A percentile compares a stretch with the other conserved stretches of the same genome.
phyloP scores from a whole-genome alignment of 1,140 invertebrate species.

The Drosophila sp. region DNA sequence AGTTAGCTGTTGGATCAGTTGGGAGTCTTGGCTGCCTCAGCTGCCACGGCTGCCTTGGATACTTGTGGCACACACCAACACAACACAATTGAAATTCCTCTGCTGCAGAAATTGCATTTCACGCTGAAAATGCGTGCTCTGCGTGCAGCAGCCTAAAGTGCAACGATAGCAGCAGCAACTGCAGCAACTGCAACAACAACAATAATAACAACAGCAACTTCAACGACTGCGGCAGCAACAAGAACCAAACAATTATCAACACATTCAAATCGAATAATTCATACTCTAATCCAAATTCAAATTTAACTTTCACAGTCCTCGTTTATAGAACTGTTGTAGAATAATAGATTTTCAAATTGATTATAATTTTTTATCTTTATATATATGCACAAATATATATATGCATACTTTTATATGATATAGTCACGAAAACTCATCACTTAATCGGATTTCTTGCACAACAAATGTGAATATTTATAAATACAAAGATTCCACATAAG shows the following conservation, averaged over 20 bases:
- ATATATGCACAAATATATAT: too few species aligned
- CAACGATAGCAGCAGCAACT: slow-evolving; percentile 47
- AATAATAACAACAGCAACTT: slow-evolving; percentile 8
- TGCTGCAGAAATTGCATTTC: slow-evolving; percentile 84
- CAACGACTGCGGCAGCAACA: slow-evolving; percentile 19
- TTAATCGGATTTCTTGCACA: too few species aligned
- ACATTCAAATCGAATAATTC: neutral
- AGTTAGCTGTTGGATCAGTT: slow-evolving; percentile 8
- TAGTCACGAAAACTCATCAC: too few species aligned
- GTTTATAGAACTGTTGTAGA: too few species aligned
- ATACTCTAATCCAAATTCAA: too few species aligned
- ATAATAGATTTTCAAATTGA: too few species aligned
- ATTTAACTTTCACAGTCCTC: too few species aligned
- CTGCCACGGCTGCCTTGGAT: neutral
- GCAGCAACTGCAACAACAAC: slow-evolving; percentile 40
- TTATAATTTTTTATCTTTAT: too few species aligned
- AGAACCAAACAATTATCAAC: neutral
- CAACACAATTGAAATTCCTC: slow-evolving; percentile 84
- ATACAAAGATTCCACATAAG: too few species aligned
- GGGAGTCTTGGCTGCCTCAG: slow-evolving; percentile 17
- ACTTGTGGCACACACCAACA: slow-evolving; percentile 69
- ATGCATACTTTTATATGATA: too few species aligned
- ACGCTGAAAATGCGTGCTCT: slow-evolving; percentile 85
- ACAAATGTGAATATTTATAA: too few species aligned
- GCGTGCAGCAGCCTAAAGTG: slow-evolving; percentile 75